These are phyloP conservation scores for Megaleporinus macrocephalus DNA, from an alignment of 2,113 vertebrate genomes.

Conservation along the genomic window DNA sequence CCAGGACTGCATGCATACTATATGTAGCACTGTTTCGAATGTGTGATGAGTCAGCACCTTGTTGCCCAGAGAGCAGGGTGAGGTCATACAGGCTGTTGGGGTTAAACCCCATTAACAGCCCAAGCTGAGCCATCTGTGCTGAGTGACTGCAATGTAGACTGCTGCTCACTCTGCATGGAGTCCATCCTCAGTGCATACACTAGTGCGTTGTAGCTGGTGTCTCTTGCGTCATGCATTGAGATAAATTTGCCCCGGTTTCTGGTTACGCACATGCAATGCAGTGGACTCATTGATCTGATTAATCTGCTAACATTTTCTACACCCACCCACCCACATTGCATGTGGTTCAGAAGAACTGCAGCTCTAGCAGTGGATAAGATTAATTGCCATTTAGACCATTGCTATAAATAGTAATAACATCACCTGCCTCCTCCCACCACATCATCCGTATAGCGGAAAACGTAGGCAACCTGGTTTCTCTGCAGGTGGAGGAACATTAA, in stretches of 20 bases:
- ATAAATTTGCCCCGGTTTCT: neutral
- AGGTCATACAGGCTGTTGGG: constrained; percentile 15
- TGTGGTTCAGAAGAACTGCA: neutral
- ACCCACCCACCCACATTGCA: neutral
- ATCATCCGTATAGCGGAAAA: neutral
- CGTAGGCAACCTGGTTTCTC: neutral
- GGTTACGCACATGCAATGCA: neutral
- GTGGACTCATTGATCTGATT: neutral
- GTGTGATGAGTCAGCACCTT: constrained; percentile 12
- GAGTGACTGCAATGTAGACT: neutral
- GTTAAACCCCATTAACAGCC: constrained; percentile 44
- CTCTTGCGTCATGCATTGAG: neutral
- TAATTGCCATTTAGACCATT: neutral
- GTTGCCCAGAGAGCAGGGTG: neutral
- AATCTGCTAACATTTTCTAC: neutral
- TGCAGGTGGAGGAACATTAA: too few species aligned
- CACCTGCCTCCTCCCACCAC: neutral
- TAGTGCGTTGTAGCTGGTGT: neutral
- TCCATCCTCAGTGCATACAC: neutral
- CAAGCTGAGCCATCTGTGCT: constrained; percentile 35
- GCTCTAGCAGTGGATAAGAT: neutral
- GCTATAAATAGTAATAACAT: neutral
- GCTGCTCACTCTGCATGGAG: neutral
- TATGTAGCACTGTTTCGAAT: neutral
- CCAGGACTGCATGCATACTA: neutral